A percentile compares a stretch with the other conserved stretches of the same genome.
Evolutionary conservation across 2,797 vertebrate species (phyloP).

Genomic region (Sebastes matsubarae): DNA sequence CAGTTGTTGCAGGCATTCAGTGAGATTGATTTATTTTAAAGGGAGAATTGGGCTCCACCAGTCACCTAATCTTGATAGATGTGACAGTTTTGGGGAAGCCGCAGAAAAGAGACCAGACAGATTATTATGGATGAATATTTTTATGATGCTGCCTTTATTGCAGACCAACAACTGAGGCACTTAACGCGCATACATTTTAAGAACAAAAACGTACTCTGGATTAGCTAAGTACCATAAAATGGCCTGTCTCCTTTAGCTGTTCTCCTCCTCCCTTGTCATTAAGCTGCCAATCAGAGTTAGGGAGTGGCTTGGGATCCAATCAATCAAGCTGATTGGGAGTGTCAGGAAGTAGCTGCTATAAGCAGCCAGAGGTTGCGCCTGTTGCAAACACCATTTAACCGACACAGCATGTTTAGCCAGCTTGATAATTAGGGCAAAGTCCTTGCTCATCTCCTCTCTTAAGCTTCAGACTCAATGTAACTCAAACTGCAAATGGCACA

Average conservation of each 20-base stretch:
- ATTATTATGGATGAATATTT: slow-evolving; percentile 69
- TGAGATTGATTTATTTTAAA: slow-evolving; percentile 67
- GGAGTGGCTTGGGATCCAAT: slow-evolving; percentile 76
- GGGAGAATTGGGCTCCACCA: slow-evolving; percentile 55
- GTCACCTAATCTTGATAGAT: slow-evolving; percentile 72
- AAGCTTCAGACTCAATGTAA: slow-evolving; percentile 27
- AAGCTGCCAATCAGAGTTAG: slow-evolving; percentile 81
- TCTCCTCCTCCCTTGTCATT: slow-evolving; percentile 70
- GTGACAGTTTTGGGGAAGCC: slow-evolving; percentile 55
- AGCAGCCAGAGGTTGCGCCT: slow-evolving; percentile 77
- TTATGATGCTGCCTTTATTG: slow-evolving; percentile 34
- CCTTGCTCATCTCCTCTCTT: slow-evolving; percentile 67
- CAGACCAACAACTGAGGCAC: slow-evolving; percentile 23
- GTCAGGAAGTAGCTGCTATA: slow-evolving; percentile 83
- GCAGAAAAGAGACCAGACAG: slow-evolving; percentile 44
- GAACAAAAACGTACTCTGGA: slow-evolving; percentile 45
- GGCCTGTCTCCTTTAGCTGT: slow-evolving; percentile 53
- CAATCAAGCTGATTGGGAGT: slow-evolving; percentile 85
- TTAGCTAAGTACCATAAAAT: slow-evolving; percentile 64
- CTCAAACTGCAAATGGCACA: slow-evolving; percentile 22
- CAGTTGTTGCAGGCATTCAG: slow-evolving; percentile 52
- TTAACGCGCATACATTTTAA: slow-evolving; percentile 13
- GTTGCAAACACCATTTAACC: slow-evolving; percentile 77
- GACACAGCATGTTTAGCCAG: slow-evolving; percentile 71
- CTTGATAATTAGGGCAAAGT: slow-evolving; percentile 72